phyloP scores from a whole-genome alignment of 2,113 vertebrate species.

The Rhagologus leucostigma region DNA sequence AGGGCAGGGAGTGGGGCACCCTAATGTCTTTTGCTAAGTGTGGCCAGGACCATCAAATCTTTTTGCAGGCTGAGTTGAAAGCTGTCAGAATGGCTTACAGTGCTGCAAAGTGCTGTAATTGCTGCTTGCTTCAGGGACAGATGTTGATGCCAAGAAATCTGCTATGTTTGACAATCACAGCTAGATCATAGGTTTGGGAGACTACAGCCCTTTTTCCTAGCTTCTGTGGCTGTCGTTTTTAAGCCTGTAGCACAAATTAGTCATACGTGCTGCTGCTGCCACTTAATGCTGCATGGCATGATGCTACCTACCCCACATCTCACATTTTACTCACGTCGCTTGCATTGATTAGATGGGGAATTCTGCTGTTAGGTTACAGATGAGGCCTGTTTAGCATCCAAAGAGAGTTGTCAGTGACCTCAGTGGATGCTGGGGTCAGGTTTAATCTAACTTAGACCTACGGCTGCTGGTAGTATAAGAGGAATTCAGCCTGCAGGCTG shows the following conservation, averaged over 20 bases:
- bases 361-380: neutral
- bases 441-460: neutral
- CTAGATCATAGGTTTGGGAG: neutral
- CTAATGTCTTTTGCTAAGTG: neutral
- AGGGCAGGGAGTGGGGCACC: neutral
- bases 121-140: constrained; percentile 30
- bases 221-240: neutral
- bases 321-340: neutral
- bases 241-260: neutral
- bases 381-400: neutral
- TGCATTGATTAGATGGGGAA: neutral
- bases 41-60: neutral
- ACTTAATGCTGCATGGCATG: neutral
- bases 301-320: neutral
- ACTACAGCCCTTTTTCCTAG: neutral
- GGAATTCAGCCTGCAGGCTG: neutral
- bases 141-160: constrained; percentile 19
- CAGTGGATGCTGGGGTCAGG: neutral
- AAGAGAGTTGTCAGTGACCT: neutral
- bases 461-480: neutral
- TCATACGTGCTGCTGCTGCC: neutral
- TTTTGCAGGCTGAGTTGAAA: neutral
- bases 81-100: neutral
- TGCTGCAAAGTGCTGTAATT: neutral
- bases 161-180: constrained; percentile 19